These are phyloP conservation scores for Cettia cetti DNA, from an alignment of 2,113 vertebrate species.

Conservation along the genomic window DNA sequence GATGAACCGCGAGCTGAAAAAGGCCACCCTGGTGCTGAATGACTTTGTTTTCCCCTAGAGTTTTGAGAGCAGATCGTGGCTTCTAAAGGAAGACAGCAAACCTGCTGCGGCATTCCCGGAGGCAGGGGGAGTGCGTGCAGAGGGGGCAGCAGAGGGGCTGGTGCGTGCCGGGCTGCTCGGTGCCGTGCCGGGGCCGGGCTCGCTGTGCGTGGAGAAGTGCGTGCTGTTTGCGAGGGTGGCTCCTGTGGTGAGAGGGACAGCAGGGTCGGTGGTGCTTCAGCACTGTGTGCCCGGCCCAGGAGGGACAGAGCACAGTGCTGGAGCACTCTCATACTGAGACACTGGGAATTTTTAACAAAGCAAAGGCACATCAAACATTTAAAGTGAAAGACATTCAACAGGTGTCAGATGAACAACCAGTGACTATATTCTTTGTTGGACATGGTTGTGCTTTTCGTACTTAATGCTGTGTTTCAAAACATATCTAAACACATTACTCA, in stretches of 20 bases:
- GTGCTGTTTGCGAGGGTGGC: not conserved
- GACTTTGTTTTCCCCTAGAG: not conserved
- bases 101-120: not conserved
- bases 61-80: not conserved
- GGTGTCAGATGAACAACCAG: not conserved
- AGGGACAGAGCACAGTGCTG: not conserved
- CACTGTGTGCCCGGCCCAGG: accelerated
- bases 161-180: not conserved
- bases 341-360: not conserved
- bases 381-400: not conserved
- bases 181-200: not conserved
- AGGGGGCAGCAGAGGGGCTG: constrained; percentile 7
- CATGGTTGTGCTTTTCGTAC: not conserved
- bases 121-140: not conserved
- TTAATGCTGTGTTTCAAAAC: not conserved
- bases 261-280: not conserved
- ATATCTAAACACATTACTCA: not conserved
- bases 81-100: not conserved
- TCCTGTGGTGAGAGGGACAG: constrained; percentile 43
- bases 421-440: not conserved
- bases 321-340: accelerated
- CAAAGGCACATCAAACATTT: not conserved
- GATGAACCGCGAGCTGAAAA: not conserved
- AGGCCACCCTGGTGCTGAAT: not conserved
- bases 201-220: not conserved